These are phyloP conservation scores for Smutsia gigantea DNA, from an alignment of 2,797 vertebrate species.

Conservation along the genomic window DNA sequence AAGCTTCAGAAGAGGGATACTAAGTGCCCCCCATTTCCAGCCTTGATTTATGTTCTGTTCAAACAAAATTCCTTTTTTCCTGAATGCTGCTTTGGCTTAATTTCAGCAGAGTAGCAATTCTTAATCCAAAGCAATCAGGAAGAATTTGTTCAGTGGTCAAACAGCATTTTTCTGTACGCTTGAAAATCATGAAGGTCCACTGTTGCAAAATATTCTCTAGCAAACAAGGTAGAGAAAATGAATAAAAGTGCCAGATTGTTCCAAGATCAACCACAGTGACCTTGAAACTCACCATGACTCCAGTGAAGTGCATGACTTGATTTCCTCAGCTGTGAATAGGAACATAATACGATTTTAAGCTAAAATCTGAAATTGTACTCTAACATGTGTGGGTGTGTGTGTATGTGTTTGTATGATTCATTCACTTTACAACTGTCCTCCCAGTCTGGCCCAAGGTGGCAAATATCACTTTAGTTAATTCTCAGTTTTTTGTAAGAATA, in stretches of 20 bases:
- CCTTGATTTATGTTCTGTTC: slow-evolving; percentile 55
- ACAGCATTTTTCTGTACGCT: slow-evolving; percentile 54
- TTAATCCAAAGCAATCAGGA: slow-evolving; percentile 68
- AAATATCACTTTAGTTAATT: not conserved
- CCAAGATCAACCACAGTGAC: not conserved
- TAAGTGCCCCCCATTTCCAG: not conserved
- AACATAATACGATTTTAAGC: not conserved
- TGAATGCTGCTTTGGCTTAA: slow-evolving; percentile 57
- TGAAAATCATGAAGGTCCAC: slow-evolving; percentile 50
- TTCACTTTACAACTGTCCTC: not conserved
- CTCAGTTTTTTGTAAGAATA: not conserved
- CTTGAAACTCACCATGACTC: not conserved
- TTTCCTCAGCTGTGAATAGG: not conserved
- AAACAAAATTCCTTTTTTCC: slow-evolving; percentile 66
- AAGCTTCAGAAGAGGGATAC: not conserved
- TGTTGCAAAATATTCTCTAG: slow-evolving; percentile 49
- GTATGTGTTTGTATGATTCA: too few species aligned
- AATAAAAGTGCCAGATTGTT: not conserved
- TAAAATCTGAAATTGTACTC: not conserved
- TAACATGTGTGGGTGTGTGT: not conserved
- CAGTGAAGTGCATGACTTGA: not conserved
- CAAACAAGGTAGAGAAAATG: slow-evolving; percentile 20
- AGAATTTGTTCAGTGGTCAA: slow-evolving; percentile 70
- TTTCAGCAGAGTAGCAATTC: slow-evolving; percentile 66
- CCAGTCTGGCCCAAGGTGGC: not conserved